These are phyloP conservation scores for Drosophila sechellia DNA, from an alignment of 1,140 invertebrate species.

Conservation along the genomic window DNA sequence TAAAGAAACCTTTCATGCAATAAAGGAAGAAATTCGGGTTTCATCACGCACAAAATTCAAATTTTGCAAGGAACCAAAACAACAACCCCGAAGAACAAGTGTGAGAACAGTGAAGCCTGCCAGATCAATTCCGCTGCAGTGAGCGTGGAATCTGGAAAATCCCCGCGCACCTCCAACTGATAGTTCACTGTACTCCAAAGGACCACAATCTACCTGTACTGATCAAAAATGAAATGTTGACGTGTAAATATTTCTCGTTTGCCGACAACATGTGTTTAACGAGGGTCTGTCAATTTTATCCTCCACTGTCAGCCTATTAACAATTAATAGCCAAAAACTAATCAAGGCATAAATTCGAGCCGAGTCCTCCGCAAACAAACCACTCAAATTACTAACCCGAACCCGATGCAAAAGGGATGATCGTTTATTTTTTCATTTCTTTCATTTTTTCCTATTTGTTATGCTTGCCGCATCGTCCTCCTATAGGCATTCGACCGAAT, in stretches of 20 bases:
- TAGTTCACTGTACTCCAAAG: constrained; percentile 18
- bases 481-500: constrained; percentile 60
- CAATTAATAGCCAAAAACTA: constrained; percentile 65
- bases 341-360: constrained; percentile 62
- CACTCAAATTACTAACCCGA: constrained; percentile 48
- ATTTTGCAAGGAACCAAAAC: neutral
- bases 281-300: constrained; percentile 67
- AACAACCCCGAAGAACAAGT: constrained; percentile 13
- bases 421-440: neutral
- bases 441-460: constrained; percentile 14
- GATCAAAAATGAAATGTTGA: constrained; percentile 45
- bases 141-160: neutral
- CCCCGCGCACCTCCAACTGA: neutral
- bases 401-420: constrained; percentile 36
- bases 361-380: constrained; percentile 52
- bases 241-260: constrained; percentile 50
- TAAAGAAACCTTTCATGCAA: neutral
- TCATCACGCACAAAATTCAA: constrained; percentile 14
- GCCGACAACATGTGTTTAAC: constrained; percentile 76
- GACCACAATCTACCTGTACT: constrained; percentile 28
- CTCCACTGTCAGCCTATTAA: constrained; percentile 62
- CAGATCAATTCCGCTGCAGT: neutral
- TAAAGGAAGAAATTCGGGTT: constrained; percentile 6
- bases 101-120: constrained; percentile 29
- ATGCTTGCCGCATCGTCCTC: constrained; percentile 50